Base-by-base conservation (phyloP, 1,140 invertebrate genomes). In the Drosophila funebris region DNA sequence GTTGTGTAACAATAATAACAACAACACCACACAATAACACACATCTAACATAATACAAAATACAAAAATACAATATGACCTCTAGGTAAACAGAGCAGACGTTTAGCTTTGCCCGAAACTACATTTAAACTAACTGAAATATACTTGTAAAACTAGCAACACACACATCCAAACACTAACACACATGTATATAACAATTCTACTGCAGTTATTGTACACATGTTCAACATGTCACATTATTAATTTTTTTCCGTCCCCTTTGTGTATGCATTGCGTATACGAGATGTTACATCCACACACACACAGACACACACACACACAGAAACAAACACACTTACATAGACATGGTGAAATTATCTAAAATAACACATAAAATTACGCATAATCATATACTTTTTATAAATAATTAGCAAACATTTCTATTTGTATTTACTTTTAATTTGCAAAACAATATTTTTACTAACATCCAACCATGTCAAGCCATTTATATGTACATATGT, bases 21-120 rank as follows among this genome's bases (percentile, higher is more conserved):
- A 37, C 7, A 72, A 68, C 36, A 58, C n/a, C n/a, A n/a, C 36
- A 74, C 31, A 53, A 29, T 33, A 8, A 71, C 31, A 67, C 56
- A 66, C 41, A 57, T 62, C 11, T 37, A 43, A 64, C 27, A 33
- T 64, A 52, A 48, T 61, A 46, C n/a, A 16, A 6, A 46, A 57
- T 33, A 24, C 53, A 67, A 60, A 68, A 58, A 57, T 33, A 24
- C 53, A 67, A 60, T 61, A 58, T 72, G 31, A 54, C 74, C 74
- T 74, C 22, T 77, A 62, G 79, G 79, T 74, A 66, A 83, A 81
- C 78, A 74, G 43, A 36, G 20, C 64, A 77, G 58, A 73, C 50
- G 31, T 58, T 67, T 66, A 66, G 68, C 31, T 56, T 44, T 9
- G 20, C 36, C 44, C 39, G 33, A 50, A 53, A 52, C 16, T 18